These are phyloP conservation scores for Girardinichthys multiradiatus DNA, from an alignment of 2,113 vertebrate genomes.

Conservation along the genomic window DNA sequence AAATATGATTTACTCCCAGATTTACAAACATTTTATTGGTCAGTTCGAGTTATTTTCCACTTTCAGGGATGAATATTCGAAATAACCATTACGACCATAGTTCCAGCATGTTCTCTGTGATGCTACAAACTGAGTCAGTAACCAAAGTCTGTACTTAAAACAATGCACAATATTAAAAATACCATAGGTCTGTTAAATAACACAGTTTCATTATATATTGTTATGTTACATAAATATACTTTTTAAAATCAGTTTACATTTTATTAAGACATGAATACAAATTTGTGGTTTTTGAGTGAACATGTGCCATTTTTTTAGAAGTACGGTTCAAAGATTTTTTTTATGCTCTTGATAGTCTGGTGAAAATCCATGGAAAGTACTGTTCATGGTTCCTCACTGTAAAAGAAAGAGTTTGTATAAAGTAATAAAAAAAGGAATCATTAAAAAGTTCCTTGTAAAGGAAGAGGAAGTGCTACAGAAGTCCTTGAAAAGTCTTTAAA, in stretches of 20 bases:
- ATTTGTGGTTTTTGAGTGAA: conserved; percentile 46
- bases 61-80: conserved; percentile 52
- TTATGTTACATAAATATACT: conserved; percentile 80
- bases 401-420: conserved; percentile 45
- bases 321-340: conserved; percentile 42
- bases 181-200: conserved; percentile 74
- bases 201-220: conserved; percentile 77
- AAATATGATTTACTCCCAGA: conserved; percentile 51
- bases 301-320: conserved; percentile 63
- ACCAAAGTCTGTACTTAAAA: conserved; percentile 39
- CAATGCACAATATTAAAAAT: conserved; percentile 34
- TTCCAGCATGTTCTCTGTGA: conserved; percentile 54
- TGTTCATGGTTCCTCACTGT: conserved; percentile 29
- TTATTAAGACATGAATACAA: conserved; percentile 69
- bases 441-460: conserved; percentile 42
- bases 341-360: conserved; percentile 36
- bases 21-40: conserved; percentile 77
- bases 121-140: conserved; percentile 27
- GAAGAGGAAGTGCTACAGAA: conserved; percentile 62
- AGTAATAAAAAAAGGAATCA: conserved; percentile 36
- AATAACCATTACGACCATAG: conserved; percentile 51
- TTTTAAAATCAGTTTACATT: conserved; percentile 76
- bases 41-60: conserved; percentile 68
- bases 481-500: conserved; percentile 53
- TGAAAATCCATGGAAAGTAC: conserved; percentile 40